phyloP scores from a whole-genome alignment of 2,888 invertebrate genomes.

The Drosophila peninsularis region DNA sequence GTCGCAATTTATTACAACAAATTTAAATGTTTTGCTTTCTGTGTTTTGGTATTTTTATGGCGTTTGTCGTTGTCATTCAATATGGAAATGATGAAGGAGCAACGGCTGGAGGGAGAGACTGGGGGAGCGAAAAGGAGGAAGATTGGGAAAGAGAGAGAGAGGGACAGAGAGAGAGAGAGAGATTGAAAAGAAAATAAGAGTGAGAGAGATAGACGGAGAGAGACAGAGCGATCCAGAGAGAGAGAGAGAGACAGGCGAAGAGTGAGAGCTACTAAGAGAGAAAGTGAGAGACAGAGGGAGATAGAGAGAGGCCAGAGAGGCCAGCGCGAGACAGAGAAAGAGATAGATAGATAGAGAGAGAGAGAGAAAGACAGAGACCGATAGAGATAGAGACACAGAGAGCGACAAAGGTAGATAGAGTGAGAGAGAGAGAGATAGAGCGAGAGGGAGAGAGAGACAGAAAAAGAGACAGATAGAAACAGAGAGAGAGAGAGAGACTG shows the following conservation, averaged over 20 bases:
- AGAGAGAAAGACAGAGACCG: background rate
- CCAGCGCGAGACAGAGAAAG: no score
- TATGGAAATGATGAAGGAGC: constrained; percentile 38
- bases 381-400: background rate
- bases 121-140: background rate
- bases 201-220: no score
- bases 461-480: accelerated
- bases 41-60: constrained; percentile 72
- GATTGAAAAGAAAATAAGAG: no score
- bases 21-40: constrained; percentile 75
- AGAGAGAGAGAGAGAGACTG: background rate
- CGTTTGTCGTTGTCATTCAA: constrained; percentile 45
- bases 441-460: background rate
- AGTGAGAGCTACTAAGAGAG: background rate
- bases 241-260: background rate
- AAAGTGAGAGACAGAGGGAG: accelerated
- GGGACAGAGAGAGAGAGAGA: background rate
- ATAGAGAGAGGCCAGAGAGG: background rate
- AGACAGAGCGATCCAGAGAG: background rate
- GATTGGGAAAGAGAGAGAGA: no score
- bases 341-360: no score
- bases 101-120: background rate
- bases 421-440: background rate
- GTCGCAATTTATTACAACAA: constrained; percentile 79
- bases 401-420: background rate